Base-by-base conservation (phyloP, 2,797 vertebrate genomes). In the Catamblyrhynchus diadema region DNA sequence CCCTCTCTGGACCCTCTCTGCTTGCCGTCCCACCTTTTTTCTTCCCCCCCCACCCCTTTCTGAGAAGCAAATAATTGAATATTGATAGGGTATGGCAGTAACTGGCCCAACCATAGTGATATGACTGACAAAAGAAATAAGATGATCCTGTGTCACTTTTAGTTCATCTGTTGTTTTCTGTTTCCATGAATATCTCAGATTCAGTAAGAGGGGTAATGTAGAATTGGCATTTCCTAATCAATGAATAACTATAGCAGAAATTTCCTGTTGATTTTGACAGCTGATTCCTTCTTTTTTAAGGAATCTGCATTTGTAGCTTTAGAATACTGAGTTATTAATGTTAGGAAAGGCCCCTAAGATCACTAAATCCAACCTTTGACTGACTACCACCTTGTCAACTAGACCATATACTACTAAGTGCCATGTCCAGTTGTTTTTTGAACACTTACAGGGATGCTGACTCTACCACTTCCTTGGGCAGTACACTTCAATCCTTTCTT, bases 11-110 rank as follows among this genome's bases (percentile, higher is more conserved):
- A 44, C 45, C 45, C 12, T 47, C 12, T 48, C 35, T 84, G 20
- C 30, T 81, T 78, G 8, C 19, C 14, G 1, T 7, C 3, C 5
- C 27, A 2, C 28, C 81, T 10, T 28, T 56, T 35, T 35, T 57
- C 7, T 24, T 5, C 1, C 0, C 1, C 2, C 2, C 1, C 3
- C 11, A 5, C 2, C 10, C 3, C 7, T 4, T 45, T 54, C 23
- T 73, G 57, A 57, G 66, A 79, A 84, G 50, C 11, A 92, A 69
- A 70, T 79, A 73, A 66, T 77, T 77, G 28, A 79, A 45, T 87
- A 66, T 70, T 77, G 59, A 50, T 1, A 3, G 33, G 6, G 5
- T 37, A 25, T 67, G 21, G 42, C 15, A 50, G 25, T 75, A 75
- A 75, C n/a, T 78, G 54, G 57, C 20, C 44, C 42, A 74, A 19